phyloP scores from a whole-genome alignment of 2,888 invertebrate species.

The Dynastes hyllus region DNA sequence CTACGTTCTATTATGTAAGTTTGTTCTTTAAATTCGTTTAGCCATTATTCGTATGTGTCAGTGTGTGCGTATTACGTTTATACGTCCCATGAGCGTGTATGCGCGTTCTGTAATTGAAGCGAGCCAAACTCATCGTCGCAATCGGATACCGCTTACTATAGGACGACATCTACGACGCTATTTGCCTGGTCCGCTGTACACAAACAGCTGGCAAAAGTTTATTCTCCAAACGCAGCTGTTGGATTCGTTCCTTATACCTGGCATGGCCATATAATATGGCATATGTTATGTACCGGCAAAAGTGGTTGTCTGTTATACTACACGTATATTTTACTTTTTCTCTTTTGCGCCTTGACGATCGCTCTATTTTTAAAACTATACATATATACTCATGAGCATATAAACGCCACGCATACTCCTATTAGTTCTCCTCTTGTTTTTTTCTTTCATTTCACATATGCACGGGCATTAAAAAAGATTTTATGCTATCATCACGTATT shows the following conservation, averaged over 20 bases:
- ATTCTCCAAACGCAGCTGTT: constrained; percentile 72
- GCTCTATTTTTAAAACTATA: constrained; percentile 38
- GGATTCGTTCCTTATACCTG: constrained; percentile 63
- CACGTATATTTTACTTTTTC: constrained; percentile 53
- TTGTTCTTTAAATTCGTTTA: constrained; percentile 66
- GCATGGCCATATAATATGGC: constrained; percentile 64
- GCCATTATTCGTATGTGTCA: constrained; percentile 66
- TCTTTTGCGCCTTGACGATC: constrained; percentile 10
- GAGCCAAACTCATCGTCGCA: constrained; percentile 48
- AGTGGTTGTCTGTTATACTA: constrained; percentile 59
- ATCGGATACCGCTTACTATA: constrained; percentile 48
- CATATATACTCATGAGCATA: not conserved
- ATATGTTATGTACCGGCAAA: constrained; percentile 64
- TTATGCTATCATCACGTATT: constrained; percentile 24
- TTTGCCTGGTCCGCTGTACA: constrained; percentile 60
- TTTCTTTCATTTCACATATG: constrained; percentile 13
- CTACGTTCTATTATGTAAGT: constrained; percentile 64
- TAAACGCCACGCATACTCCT: not conserved
- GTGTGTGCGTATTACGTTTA: constrained; percentile 26
- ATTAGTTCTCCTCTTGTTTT: not conserved
- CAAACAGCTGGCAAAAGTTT: constrained; percentile 72
- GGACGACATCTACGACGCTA: constrained; percentile 51
- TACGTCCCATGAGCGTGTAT: constrained; percentile 8
- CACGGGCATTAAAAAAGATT: constrained; percentile 29
- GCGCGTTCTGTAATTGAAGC: constrained; percentile 55